A percentile compares a stretch with the other conserved stretches of the same genome.
These are phyloP conservation scores for Hirudo medicinalis DNA, from an alignment of 1,140 invertebrate genomes.

Conservation along the genomic window DNA sequence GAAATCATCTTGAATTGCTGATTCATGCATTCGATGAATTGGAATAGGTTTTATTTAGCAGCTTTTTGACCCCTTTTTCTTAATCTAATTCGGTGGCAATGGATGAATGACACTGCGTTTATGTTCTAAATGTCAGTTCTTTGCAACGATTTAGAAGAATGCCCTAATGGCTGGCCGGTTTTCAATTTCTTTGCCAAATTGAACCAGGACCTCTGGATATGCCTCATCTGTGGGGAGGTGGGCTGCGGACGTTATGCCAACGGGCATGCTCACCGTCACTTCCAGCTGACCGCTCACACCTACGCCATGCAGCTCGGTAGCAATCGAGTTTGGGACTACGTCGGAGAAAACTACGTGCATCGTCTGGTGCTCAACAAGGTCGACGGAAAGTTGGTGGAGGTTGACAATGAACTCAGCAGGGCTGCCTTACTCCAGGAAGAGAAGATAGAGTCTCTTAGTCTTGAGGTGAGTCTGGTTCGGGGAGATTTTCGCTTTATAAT, in stretches of 20 bases:
- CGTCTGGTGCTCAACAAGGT: slow-evolving; percentile 82
- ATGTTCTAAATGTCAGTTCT: too few relatives aligned
- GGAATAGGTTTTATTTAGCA: too few relatives aligned
- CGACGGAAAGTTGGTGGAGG: slow-evolving; percentile 90
- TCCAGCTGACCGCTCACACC: slow-evolving; percentile 83
- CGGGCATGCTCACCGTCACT: slow-evolving; percentile 69
- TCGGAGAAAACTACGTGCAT: slow-evolving; percentile 93
- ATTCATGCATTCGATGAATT: too few relatives aligned
- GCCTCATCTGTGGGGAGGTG: slow-evolving; percentile 92
- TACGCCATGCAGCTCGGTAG: slow-evolving; percentile 88
- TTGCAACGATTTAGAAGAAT: too few relatives aligned
- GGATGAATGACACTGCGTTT: too few relatives aligned
- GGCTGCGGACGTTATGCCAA: slow-evolving; percentile 77
- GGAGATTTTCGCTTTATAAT: too few relatives aligned
- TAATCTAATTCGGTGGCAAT: too few relatives aligned
- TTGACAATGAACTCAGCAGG: slow-evolving; percentile 22
- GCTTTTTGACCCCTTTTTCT: too few relatives aligned
- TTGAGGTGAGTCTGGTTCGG: slow-evolving; percentile 16
- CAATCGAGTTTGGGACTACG: slow-evolving; percentile 96
- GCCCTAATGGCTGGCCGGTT: too few relatives aligned
- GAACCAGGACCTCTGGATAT: slow-evolving; percentile 81
- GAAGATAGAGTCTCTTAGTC: slow-evolving; percentile 27
- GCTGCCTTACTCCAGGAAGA: slow-evolving; percentile 23
- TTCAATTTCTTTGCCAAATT: too few relatives aligned
- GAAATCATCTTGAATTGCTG: too few relatives aligned